Evolutionary conservation across 2,113 vertebrate genomes (phyloP), one percentile per base, ranked within the genome.

Genomic region (Tragelaphus buxtoni): DNA sequence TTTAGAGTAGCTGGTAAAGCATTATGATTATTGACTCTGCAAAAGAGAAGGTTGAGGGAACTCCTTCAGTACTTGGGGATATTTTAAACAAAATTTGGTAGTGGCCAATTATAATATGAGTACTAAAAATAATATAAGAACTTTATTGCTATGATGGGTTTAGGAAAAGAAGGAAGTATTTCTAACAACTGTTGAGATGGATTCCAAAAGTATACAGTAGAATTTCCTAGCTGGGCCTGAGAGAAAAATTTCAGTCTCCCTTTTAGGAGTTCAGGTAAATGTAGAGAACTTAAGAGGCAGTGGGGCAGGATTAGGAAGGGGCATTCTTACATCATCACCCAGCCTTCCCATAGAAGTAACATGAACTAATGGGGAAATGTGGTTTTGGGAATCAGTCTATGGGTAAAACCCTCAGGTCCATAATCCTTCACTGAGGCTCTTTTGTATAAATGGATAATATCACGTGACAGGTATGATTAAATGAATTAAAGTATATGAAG

Each of bases 361-460:
- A 51, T 89, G 79, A 80, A 79, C 7, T 88, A 77, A 53, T 89
- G 7, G 69, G 32, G n/a, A 61, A 26, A 17, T 84, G 26, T 2
- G 16, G 32, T 28, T 91, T 88, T 61, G 88, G 26, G 26, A 97
- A 42, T 91, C 60, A 83, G 30, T 84, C 60, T 49, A 24, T 63
- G 20, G 18, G 58, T 92, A 92, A 55, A 92, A 85, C 49, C 84
- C 72, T 80, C 55, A 81, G 55, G 45, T 96, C 45, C 53, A 53
- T 90, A 30, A 58, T 81, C 26, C 80, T n/a, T 90, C 53, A 53
- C 30, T 85, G 94, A 85, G 47, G 26, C 47, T 90, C 32, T 85
- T 93, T 81, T 86, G 10, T 94, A 61, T 92, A 94, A 89, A 61
- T 92, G 22, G 89, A 81, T 97, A 76, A n/a, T 94, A 56, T 81